Evolutionary conservation across 2,797 vertebrate genomes (phyloP).

Genomic region (Gambelia wislizenii): DNA sequence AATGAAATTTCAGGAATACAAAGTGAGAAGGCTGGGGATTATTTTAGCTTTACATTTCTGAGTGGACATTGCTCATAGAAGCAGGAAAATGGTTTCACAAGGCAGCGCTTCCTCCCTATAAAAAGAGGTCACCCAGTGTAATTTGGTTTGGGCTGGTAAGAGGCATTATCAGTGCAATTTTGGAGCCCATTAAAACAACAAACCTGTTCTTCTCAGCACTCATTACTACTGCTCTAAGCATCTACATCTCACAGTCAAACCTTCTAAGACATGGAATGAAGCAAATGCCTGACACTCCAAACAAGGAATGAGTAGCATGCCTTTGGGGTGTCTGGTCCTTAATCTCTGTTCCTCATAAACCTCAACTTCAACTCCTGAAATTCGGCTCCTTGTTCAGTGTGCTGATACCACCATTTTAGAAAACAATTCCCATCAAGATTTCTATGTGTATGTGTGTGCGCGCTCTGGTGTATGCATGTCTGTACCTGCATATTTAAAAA

Average conservation of each 20-base stretch:
- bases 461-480: background rate
- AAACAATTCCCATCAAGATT: background rate
- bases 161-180: background rate
- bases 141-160: conserved; percentile 4
- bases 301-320: background rate
- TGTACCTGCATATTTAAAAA: background rate
- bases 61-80: conserved; percentile 66
- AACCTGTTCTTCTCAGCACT: fast-evolving
- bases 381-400: background rate
- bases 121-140: conserved; percentile 41
- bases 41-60: conserved; percentile 63
- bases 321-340: background rate
- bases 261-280: background rate
- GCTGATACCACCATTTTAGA: background rate
- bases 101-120: conserved; percentile 60
- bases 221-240: conserved; percentile 28
- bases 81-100: conserved; percentile 70
- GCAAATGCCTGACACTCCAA: background rate
- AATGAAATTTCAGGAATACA: conserved; percentile 65
- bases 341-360: conserved; percentile 3
- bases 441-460: background rate
- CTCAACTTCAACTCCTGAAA: background rate
- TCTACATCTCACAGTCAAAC: conserved; percentile 24
- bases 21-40: conserved; percentile 48
- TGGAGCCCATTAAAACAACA: background rate